Conservation (phyloP, 2,113 vertebrate species). For the Cercopithecus mona region DNA sequence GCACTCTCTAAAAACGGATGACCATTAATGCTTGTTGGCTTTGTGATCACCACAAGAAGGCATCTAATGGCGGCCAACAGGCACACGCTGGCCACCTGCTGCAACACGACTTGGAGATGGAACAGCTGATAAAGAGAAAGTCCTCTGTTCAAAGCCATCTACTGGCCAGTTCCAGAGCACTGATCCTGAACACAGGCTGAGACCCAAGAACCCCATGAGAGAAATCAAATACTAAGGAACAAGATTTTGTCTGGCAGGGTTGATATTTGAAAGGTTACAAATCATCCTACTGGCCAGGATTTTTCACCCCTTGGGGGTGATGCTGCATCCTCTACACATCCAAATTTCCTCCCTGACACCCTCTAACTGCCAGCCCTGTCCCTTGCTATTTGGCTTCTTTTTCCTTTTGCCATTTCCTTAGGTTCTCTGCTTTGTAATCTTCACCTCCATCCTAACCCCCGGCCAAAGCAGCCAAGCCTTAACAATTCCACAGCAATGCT, state of each 20-base stretch:
- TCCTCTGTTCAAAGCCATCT: not conserved
- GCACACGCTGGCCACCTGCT: not conserved
- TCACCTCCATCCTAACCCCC: not conserved
- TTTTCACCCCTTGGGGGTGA: too few relatives aligned
- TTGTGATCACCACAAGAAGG: not conserved
- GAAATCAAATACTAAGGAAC: not conserved
- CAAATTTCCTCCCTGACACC: fast-evolving
- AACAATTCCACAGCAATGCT: not conserved
- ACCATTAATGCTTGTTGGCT: not conserved
- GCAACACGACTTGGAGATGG: not conserved
- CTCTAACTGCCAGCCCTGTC: not conserved
- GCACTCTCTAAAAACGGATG: not conserved
- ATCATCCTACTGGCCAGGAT: not conserved
- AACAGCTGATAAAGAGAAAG: not conserved
- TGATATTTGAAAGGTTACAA: not conserved
- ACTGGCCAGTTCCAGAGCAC: not conserved
- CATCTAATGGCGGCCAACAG: not conserved
- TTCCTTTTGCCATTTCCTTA: not conserved
- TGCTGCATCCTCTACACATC: not conserved
- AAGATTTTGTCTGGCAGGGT: not conserved
- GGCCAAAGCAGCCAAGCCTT: not conserved
- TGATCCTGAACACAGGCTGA: not conserved
- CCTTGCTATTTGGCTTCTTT: not conserved
- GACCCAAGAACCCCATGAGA: not conserved
- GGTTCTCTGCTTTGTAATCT: not conserved